These are phyloP conservation scores for Todus mexicanus DNA, from an alignment of 2,797 vertebrate genomes.

Conservation along the genomic window DNA sequence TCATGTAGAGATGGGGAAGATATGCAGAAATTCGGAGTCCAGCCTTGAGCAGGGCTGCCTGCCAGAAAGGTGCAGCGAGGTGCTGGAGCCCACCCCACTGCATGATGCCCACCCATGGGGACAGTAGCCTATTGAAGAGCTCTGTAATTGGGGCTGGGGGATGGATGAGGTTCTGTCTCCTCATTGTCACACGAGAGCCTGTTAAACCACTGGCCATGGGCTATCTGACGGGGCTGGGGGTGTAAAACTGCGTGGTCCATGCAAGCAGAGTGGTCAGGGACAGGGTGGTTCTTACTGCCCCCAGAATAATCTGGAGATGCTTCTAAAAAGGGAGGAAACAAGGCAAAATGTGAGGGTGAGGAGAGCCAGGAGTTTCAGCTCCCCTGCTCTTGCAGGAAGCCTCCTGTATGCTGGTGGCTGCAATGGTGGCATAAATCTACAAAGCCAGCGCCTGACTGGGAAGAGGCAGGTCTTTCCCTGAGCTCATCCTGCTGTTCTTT, in stretches of 20 bases:
- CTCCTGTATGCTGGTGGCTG: not conserved
- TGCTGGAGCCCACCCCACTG: rapidly evolving
- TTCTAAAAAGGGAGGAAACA: not conserved
- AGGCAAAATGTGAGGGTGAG: not conserved
- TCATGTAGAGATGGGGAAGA: rapidly evolving
- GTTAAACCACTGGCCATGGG: not conserved
- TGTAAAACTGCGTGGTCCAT: not conserved
- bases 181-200: not conserved
- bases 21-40: not conserved
- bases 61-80: not conserved
- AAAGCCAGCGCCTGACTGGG: not conserved
- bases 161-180: not conserved
- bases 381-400: not conserved
- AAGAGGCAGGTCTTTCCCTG: not conserved
- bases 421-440: not conserved
- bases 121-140: not conserved
- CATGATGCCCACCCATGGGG: rapidly evolving
- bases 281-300: not conserved
- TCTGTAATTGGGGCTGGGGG: not conserved
- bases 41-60: not conserved
- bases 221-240: not conserved
- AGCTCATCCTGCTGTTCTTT: not conserved
- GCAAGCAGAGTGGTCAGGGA: not conserved
- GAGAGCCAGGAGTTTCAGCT: not conserved
- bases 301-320: not conserved